Percentiles rank a stretch among this genome's conserved stretches.
Evolutionary conservation across 2,113 vertebrate species (phyloP).

Genomic region (Vimba vimba): DNA sequence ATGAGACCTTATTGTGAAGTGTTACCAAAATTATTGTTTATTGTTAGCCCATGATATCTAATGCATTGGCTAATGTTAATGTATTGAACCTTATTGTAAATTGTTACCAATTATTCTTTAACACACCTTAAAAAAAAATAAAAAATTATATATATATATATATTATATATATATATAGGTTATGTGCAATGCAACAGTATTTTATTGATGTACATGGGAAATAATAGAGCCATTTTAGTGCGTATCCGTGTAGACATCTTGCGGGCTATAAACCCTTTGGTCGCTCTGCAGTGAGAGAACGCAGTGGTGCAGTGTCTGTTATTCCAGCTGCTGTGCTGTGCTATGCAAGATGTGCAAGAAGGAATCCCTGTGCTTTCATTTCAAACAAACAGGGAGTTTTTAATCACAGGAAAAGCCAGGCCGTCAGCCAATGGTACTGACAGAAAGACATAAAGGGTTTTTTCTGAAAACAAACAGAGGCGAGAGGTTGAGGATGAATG

Average conservation of each 20-base stretch:
- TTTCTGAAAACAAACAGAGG: slow-evolving; percentile 49
- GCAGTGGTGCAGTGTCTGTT: not conserved
- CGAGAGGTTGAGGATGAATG: not conserved
- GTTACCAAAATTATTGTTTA: too few species aligned
- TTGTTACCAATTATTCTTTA: too few species aligned
- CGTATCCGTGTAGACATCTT: not conserved
- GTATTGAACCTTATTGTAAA: not conserved
- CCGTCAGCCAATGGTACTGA: not conserved
- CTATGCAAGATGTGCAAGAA: slow-evolving; percentile 30
- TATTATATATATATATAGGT: too few species aligned
- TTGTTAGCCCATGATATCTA: not conserved
- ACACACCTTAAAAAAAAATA: not conserved
- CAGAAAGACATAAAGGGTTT: slow-evolving; percentile 39
- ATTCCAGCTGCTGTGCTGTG: slow-evolving; percentile 23
- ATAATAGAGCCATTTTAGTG: not conserved
- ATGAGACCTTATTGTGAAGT: too few species aligned
- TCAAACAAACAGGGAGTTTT: slow-evolving; percentile 52
- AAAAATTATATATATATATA: too few species aligned
- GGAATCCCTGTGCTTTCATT: slow-evolving; percentile 47
- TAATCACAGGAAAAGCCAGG: slow-evolving; percentile 17
- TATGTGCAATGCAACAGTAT: not conserved
- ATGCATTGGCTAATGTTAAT: not conserved
- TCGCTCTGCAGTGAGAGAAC: not conserved
- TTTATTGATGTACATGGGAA: not conserved
- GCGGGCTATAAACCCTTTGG: not conserved